Percentiles rank a stretch among this genome's conserved stretches.
Evolutionary conservation across 2,797 vertebrate species (phyloP).

Genomic region (Lepus townsendii): DNA sequence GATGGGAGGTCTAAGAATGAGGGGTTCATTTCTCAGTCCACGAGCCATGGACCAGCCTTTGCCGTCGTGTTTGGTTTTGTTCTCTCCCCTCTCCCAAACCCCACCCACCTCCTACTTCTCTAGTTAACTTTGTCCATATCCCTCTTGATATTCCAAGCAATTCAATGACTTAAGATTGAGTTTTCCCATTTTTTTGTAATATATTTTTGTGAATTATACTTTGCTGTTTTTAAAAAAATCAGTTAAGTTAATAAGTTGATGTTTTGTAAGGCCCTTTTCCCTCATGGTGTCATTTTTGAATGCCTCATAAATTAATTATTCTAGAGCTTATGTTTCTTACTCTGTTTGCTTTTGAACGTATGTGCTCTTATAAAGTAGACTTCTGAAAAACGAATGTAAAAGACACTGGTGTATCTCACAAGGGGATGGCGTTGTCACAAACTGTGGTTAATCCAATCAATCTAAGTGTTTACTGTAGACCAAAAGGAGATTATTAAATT

Average conservation of each 20-base stretch:
- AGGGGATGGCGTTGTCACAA: constrained; percentile 94
- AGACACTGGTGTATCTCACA: constrained; percentile 91
- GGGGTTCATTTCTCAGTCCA: constrained; percentile 66
- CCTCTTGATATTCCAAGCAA: constrained; percentile 76
- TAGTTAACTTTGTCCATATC: constrained; percentile 81
- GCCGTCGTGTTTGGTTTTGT: constrained; percentile 70
- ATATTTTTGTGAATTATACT: constrained; percentile 87
- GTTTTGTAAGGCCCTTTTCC: constrained; percentile 85
- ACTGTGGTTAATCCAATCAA: constrained; percentile 94
- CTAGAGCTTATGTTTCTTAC: constrained; percentile 86
- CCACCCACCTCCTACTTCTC: constrained; percentile 57
- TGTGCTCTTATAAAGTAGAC: constrained; percentile 88
- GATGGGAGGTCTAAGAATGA: constrained; percentile 67
- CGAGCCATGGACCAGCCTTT: constrained; percentile 80
- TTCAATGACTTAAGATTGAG: constrained; percentile 74
- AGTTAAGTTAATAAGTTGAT: constrained; percentile 83
- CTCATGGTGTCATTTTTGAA: constrained; percentile 85
- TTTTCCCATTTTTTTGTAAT: constrained; percentile 82
- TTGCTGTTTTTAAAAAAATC: constrained; percentile 84
- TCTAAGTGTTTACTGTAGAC: constrained; percentile 93
- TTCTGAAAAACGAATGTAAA: constrained; percentile 94
- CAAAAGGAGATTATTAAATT: constrained; percentile 93
- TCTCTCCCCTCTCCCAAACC: constrained; percentile 68
- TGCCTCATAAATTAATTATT: constrained; percentile 88
- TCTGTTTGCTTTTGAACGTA: constrained; percentile 87